Conservation (phyloP, 2,797 vertebrate genomes). For the Phalloptychus januarius region DNA sequence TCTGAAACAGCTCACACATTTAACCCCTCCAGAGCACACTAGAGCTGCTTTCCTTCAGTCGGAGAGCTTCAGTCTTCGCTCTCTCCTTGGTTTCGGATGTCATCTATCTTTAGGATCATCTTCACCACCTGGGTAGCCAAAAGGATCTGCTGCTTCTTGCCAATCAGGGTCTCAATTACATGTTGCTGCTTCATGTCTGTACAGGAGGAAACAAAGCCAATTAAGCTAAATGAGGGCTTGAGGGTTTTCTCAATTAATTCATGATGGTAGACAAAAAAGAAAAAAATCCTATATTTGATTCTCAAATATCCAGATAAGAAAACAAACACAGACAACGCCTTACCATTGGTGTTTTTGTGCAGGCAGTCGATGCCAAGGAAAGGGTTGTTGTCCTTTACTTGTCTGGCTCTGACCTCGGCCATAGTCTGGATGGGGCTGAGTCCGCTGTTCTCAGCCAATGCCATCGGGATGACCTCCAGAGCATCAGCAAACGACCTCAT, state of each 20-base stretch:
- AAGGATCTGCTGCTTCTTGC: conserved; percentile 97
- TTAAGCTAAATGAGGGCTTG: not conserved
- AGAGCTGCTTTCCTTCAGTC: conserved; percentile 13
- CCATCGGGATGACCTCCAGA: conserved; percentile 95
- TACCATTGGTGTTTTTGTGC: conserved; percentile 93
- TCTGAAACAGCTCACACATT: conserved; percentile 34
- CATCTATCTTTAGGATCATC: conserved; percentile 99
- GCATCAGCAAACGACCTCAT: conserved; percentile 97
- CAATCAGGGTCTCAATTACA: conserved; percentile 97
- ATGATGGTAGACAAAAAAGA: not conserved
- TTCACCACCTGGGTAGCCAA: conserved; percentile 96
- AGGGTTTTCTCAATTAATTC: not conserved
- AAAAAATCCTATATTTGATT: not conserved
- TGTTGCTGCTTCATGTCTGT: conserved; percentile 98
- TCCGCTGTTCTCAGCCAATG: conserved; percentile 94
- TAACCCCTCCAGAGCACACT: conserved; percentile 19
- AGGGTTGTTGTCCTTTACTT: conserved; percentile 91
- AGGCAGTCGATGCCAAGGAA: conserved; percentile 95
- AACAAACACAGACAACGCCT: conserved; percentile 32
- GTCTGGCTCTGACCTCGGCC: conserved; percentile 91
- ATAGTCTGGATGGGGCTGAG: conserved; percentile 97
- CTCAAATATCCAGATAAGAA: not conserved
- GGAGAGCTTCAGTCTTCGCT: conserved; percentile 85
- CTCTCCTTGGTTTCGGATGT: conserved; percentile 94
- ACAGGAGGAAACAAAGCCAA: conserved; percentile 16